Evolutionary conservation across 2,797 vertebrate species (phyloP), one percentile per base, ranked within the genome.

Genomic region (Chaunax sp.): DNA sequence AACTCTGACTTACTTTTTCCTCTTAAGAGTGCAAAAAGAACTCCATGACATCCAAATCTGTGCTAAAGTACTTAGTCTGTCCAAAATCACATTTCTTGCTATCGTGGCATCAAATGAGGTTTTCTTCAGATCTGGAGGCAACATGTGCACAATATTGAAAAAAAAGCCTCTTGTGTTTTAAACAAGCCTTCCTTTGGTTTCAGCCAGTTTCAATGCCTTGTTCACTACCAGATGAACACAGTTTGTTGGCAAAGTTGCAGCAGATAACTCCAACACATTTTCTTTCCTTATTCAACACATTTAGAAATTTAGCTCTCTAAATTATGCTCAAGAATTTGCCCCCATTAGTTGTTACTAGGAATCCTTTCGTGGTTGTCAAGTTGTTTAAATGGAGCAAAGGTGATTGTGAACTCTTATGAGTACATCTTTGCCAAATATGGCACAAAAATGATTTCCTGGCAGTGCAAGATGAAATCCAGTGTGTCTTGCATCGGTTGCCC

Each of bases 11-110:
- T 22, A 56, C 26, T 64, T 71, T 82, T 80, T 78, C 77, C 62
- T 72, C 56, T 60, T 45, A n/a, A 33, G 61, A 75, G 51, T 52
- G 72, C 38, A 40, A 56, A 61, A 25, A 47, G 56, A 68, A 53
- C 60, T 53, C 26, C 13, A 73, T 69, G 58, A 64, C 45, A 41
- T 82, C 77, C 79, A 83, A 64, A 54, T 77, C 68, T 75, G 35
- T 86, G 82, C 54, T 80, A 70, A 89, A 88, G 58, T 47, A 72
- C 83, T 90, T 86, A 77, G 40, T 74, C 74, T 65, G 77, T 69
- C 78, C 56, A 68, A 71, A 76, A 79, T 81, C 60, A 23, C 60
- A 50, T 77, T 71, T 69, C 64, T 72, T 69, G 58, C 81, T 76
- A 58, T 80, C 54, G 19, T 81, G 70, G 80, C 84, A 78, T 79